Evolutionary conservation across 2,888 invertebrate species (phyloP), one percentile per base, ranked within the genome.

Genomic region (Ischnus inquisitorius): DNA sequence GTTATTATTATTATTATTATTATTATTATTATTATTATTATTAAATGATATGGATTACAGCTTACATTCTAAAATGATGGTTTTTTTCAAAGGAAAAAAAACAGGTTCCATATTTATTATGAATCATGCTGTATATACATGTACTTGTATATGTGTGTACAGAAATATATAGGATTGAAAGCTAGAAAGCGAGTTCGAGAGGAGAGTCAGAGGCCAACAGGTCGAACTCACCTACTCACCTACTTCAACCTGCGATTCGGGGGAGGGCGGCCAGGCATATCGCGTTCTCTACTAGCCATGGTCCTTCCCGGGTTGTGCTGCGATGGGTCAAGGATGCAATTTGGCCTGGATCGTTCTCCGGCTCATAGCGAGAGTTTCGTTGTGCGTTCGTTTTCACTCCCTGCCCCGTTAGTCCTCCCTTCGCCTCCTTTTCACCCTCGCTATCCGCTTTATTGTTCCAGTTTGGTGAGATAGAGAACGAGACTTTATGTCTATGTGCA

Each of bases 291-390:
- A 51, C 28, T n/a, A 54, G 41, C 51, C 54, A 14, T 41, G 76
- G 71, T 39, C 28, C 46, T 39, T 46, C 74, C 62, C 34, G 34
- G 34, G 46, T 68, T 51, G 34, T 60, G 76, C 60, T 48, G 67
- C 81, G 85, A 77, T 88, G 87, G 91, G 90, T 91, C 91, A 91
- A 91, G 90, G 91, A 89, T 89, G 87, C 88, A 87, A 89, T 90
- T 89, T 86, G 81, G 82, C 85, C 77, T 84, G 82, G 82, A 90
- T 89, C 86, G 82, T 82, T 88, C 90, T 81, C 65, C 65, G 72
- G 34, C 67, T 62, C 43, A 74, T 71, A 54, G 34, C 60, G 62
- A 60, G 48, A 22, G 82, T 84, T 28, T 64, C 34, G 68, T 67
- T 68, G 83, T 77, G 79, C 76, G 79, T 79, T 72, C 69, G 41